phyloP scores from a whole-genome alignment of 2,888 invertebrate species.

The Chesias legatella region DNA sequence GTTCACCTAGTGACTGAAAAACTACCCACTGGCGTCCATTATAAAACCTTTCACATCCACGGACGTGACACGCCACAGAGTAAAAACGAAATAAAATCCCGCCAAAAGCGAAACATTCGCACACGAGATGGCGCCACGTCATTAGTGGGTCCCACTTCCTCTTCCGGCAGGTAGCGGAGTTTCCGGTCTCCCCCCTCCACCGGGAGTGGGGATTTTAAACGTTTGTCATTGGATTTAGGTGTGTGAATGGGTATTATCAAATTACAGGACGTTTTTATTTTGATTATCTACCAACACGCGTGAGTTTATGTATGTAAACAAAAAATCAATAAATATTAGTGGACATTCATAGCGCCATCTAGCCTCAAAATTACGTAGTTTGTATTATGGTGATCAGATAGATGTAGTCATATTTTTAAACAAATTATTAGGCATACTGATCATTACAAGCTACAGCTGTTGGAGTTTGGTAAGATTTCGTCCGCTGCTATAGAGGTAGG shows the following conservation, averaged over 20 bases:
- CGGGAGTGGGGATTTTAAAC: conserved; percentile 11
- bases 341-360: too few relatives aligned
- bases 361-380: too few relatives aligned
- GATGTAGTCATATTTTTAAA: too few relatives aligned
- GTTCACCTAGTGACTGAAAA: not conserved
- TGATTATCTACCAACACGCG: too few relatives aligned
- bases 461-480: too few relatives aligned
- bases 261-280: too few relatives aligned
- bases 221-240: conserved; percentile 17
- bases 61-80: conserved; percentile 5
- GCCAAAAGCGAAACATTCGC: conserved; percentile 32
- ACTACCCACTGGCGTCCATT: not conserved
- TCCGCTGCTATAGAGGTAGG: too few relatives aligned
- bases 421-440: too few relatives aligned
- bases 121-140: conserved; percentile 52
- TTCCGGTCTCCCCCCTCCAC: conserved; percentile 31
- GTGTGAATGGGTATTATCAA: conserved; percentile 4
- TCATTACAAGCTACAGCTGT: too few relatives aligned
- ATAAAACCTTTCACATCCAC: conserved; percentile 9
- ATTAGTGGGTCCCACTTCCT: conserved; percentile 56
- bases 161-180: conserved; percentile 37
- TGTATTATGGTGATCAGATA: too few relatives aligned
- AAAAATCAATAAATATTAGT: too few relatives aligned
- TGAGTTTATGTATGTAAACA: too few relatives aligned
- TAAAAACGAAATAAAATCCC: conserved; percentile 28